phyloP scores from a whole-genome alignment of 2,797 vertebrate species.

The Gymnopithys bicolor region DNA sequence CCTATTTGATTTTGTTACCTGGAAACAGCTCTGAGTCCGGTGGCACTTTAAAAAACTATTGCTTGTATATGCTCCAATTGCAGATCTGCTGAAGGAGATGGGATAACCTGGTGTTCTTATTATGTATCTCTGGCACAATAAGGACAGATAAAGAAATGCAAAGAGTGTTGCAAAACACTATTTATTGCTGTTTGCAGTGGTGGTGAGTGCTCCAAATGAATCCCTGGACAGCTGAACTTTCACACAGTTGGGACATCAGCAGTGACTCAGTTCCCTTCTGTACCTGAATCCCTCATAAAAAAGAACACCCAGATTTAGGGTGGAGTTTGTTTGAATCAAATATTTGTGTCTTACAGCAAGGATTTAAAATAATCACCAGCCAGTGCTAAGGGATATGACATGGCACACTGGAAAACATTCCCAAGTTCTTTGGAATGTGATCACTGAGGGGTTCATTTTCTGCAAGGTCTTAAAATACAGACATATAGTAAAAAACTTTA shows the following conservation, averaged over 20 bases:
- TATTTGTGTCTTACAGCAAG: not conserved
- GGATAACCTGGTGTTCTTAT: not conserved
- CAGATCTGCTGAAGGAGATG: not conserved
- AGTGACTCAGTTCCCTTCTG: not conserved
- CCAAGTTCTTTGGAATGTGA: constrained; percentile 19
- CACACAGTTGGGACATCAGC: not conserved
- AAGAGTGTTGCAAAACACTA: not conserved
- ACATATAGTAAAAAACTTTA: constrained; percentile 23
- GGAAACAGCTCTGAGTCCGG: not conserved
- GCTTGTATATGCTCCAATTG: not conserved
- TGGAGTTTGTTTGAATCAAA: constrained; percentile 32
- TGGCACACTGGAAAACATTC: not conserved
- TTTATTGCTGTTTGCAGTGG: not conserved
- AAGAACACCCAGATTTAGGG: not conserved
- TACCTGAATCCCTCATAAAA: not conserved
- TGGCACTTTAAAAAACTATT: not conserved
- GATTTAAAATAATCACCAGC: constrained; percentile 25
- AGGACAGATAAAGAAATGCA: constrained; percentile 15
- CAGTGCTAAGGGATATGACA: not conserved
- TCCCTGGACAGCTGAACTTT: not conserved
- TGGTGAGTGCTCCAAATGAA: not conserved
- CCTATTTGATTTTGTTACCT: constrained; percentile 41
- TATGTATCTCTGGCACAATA: not conserved
- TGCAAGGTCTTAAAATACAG: constrained; percentile 49
- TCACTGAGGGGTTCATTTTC: constrained; percentile 28